phyloP scores from a whole-genome alignment of 2,888 invertebrate genomes.

The Ceramica pisi region DNA sequence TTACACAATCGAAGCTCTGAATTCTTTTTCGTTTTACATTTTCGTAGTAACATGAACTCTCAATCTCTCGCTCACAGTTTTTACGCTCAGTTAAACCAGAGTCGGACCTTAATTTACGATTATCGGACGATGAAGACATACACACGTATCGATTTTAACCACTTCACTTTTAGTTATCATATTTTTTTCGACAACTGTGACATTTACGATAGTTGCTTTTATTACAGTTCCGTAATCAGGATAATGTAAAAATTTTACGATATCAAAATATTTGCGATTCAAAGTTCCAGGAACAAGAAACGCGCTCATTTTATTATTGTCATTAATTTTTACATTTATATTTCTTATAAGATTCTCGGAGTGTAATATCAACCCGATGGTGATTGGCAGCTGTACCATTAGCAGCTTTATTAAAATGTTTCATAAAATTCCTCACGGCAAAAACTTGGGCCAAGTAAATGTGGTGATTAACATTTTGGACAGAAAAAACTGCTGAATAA shows the following conservation, averaged over 20 bases:
- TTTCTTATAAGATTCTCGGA: slow-evolving; percentile 67
- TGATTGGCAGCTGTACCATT: slow-evolving; percentile 80
- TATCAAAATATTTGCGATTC: slow-evolving; percentile 69
- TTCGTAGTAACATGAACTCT: slow-evolving; percentile 88
- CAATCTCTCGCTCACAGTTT: slow-evolving; percentile 87
- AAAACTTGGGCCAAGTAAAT: slow-evolving; percentile 79
- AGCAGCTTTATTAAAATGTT: slow-evolving; percentile 82
- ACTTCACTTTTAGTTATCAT: slow-evolving; percentile 57
- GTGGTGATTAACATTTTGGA: slow-evolving; percentile 83
- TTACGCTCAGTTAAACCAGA: slow-evolving; percentile 87
- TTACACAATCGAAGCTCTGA: slow-evolving; percentile 70
- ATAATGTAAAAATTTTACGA: slow-evolving; percentile 70
- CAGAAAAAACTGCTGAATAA: slow-evolving; percentile 81
- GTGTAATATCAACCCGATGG: slow-evolving; percentile 72
- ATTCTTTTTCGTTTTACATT: slow-evolving; percentile 80
- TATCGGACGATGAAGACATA: slow-evolving; percentile 86
- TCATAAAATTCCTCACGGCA: slow-evolving; percentile 76
- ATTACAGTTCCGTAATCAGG: slow-evolving; percentile 76
- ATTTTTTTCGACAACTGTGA: slow-evolving; percentile 68
- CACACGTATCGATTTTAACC: slow-evolving; percentile 79
- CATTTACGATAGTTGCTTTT: slow-evolving; percentile 80
- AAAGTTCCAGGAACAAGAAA: slow-evolving; percentile 66
- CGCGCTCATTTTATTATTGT: slow-evolving; percentile 72
- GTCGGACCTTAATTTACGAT: slow-evolving; percentile 87
- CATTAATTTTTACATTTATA: slow-evolving; percentile 70